Percentiles rank a stretch among this genome's conserved stretches.
These are phyloP conservation scores for Heliconius hewitsoni DNA, from an alignment of 1,140 invertebrate species.

Conservation along the genomic window DNA sequence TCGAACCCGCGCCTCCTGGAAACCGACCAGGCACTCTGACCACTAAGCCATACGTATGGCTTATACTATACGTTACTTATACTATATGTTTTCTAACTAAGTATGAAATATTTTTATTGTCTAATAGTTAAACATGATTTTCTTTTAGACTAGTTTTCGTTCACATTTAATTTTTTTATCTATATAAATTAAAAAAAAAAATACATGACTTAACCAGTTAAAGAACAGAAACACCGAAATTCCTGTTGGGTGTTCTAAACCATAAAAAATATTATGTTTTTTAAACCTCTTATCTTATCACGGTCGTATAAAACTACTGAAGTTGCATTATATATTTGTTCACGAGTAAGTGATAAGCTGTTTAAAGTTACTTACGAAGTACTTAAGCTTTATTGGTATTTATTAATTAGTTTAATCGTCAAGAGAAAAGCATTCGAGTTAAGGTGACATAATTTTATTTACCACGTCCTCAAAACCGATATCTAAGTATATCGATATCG, in stretches of 20 bases:
- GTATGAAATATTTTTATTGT: too few species aligned
- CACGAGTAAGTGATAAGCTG: constrained; percentile 50
- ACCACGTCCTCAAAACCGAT: constrained; percentile 52
- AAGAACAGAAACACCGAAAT: not conserved
- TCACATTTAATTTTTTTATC: not conserved
- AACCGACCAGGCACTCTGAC: too few species aligned
- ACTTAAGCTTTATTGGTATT: not conserved
- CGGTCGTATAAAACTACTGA: constrained; percentile 59
- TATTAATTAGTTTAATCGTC: not conserved
- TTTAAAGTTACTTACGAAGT: constrained; percentile 24
- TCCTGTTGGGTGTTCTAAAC: constrained; percentile 50
- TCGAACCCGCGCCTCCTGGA: too few species aligned
- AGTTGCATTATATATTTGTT: constrained; percentile 63
- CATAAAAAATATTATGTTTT: constrained; percentile 58
- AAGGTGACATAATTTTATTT: constrained; percentile 67
- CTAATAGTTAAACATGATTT: too few species aligned
- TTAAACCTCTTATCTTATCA: constrained; percentile 65
- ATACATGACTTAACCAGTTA: not conserved
- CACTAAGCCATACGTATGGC: too few species aligned
- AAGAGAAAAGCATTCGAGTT: constrained; percentile 31
- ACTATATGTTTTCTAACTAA: too few species aligned
- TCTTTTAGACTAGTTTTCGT: not conserved
- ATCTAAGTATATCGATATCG: too few species aligned
- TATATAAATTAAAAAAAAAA: not conserved
- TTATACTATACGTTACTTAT: too few species aligned